These are phyloP conservation scores for Chloroceryle inda DNA, from an alignment of 2,797 vertebrate species.

Conservation along the genomic window DNA sequence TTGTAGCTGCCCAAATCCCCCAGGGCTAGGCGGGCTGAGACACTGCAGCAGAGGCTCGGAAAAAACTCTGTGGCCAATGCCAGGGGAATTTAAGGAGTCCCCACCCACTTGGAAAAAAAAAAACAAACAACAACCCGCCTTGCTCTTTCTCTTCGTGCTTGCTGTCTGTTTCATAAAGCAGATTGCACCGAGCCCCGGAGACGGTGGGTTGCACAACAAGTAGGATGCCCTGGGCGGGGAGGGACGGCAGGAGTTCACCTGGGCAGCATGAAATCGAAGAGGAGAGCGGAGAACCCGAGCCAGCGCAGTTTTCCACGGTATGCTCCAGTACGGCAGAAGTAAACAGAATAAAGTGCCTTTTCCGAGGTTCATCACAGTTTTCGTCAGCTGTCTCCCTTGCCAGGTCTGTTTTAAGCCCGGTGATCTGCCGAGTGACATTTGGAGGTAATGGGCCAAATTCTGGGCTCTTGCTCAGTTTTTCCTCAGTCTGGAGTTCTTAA, in stretches of 20 bases:
- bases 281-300: neutral
- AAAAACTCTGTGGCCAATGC: constrained; percentile 32
- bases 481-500: neutral
- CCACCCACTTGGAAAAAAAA: constrained; percentile 9
- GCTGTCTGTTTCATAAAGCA: neutral
- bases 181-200: neutral
- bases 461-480: constrained; percentile 55
- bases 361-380: neutral
- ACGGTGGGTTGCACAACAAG: constrained; percentile 1
- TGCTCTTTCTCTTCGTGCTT: neutral
- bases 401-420: neutral
- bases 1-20: constrained; percentile 18
- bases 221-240: neutral
- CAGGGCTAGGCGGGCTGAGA: constrained; percentile 32
- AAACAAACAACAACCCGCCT: neutral
- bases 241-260: neutral
- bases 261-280: neutral
- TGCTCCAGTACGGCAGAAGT: neutral
- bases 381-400: neutral
- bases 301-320: neutral
- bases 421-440: neutral
- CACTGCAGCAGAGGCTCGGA: constrained; percentile 25
- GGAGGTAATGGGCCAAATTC: constrained; percentile 13
- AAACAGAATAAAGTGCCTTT: constrained; percentile 64
- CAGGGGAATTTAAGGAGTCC: constrained; percentile 35